phyloP scores from a whole-genome alignment of 2,113 vertebrate genomes.

The Pomatorhinus ruficollis region DNA sequence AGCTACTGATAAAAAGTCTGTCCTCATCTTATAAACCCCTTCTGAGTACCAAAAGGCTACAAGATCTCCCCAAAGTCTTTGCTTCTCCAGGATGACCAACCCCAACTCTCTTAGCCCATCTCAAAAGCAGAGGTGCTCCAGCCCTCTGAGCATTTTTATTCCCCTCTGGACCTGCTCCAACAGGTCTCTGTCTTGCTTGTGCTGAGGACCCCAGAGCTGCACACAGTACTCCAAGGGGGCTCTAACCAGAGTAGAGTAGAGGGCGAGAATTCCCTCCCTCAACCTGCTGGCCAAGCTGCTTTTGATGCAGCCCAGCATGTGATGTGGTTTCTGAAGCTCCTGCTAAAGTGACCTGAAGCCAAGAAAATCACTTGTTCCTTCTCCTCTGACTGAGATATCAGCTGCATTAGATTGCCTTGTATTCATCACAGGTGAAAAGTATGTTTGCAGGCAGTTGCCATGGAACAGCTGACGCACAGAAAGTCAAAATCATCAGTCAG shows the following conservation, averaged over 20 bases:
- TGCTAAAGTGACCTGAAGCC: neutral
- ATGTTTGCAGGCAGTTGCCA: conserved; percentile 23
- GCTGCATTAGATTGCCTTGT: neutral
- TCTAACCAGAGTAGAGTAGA: neutral
- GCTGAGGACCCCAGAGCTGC: neutral
- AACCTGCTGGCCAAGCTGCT: neutral
- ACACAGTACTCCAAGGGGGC: neutral
- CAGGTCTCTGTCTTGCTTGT: neutral
- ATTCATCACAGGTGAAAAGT: neutral
- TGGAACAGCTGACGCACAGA: neutral
- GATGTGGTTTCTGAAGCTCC: neutral
- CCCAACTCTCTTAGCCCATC: neutral
- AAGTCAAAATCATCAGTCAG: neutral
- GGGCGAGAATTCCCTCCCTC: neutral
- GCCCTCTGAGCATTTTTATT: neutral
- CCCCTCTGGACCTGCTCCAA: neutral
- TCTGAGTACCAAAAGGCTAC: neutral
- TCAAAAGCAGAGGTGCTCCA: neutral
- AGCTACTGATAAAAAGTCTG: neutral
- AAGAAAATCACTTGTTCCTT: neutral
- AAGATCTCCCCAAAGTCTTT: neutral
- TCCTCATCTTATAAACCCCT: neutral
- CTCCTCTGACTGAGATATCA: neutral
- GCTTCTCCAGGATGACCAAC: neutral
- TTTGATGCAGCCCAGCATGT: neutral